Base-by-base conservation (phyloP, 2,888 invertebrate genomes). In the Augochlorella aurata region DNA sequence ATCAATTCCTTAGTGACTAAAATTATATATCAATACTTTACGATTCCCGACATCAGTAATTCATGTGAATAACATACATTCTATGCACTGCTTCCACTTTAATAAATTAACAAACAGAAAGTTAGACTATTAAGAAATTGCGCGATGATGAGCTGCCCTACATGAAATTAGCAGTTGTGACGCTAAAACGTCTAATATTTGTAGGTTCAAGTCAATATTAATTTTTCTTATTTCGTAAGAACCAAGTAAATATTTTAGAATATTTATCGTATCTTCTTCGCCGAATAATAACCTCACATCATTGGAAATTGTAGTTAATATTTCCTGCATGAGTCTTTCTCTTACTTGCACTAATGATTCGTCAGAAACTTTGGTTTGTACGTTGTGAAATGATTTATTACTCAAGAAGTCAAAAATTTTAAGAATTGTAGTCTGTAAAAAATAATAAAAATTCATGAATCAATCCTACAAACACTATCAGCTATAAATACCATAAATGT, bases 201-300 rank as follows among this genome's bases (percentile, higher is more conserved):
- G 94, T 85, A 95, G 89, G 79, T 92, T 91, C 47, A 95, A 90
- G 89, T 95, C 95, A 82, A 93, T 90, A 88, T 95, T 95, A 70
- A 95, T 94, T 84, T 93, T 94, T 79, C 92, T 92, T 63, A 92
- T 91, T 90, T 94, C 94, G 29, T 94, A 90, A 1, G 94, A 94
- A 58, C 90, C 91, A 45, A 95, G 89, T 29, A 94, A 89, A 79
- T 94, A 92, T 78, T 89, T 90, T 0, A 94, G 66, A 61, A 94
- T 93, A 16, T 90, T 87, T 73, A 89, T 88, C 8, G 93, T 86
- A 24, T 93, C 93, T 0, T 93, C 90, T 70, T 93, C 92, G 4
- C 94, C 94, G 75, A 94, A 90, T 82, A 94, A 81, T 80, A 92
- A 89, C 82, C 93, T 92, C 5, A 91, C 69, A 14, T 83, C 71